Evolutionary conservation across 1,140 invertebrate genomes (phyloP).

Genomic region (Bombus soroeensis): DNA sequence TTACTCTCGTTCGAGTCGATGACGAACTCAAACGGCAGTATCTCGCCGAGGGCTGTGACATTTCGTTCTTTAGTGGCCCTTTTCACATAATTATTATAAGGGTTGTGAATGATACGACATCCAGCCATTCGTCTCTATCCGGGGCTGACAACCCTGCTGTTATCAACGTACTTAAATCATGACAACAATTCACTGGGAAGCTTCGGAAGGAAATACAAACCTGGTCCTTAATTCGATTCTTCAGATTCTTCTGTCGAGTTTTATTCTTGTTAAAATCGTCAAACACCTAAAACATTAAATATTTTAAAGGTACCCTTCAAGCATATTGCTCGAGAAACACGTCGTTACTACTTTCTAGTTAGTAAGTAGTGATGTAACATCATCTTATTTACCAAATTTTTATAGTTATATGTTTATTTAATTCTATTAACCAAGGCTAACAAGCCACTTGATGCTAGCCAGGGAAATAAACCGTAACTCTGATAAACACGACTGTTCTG

Average conservation of each 20-base stretch:
- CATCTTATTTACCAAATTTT: neutral
- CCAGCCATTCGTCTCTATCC: slow-evolving; percentile 38
- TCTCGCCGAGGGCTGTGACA: slow-evolving; percentile 18
- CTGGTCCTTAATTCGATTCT: neutral
- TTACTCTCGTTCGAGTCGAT: slow-evolving; percentile 35
- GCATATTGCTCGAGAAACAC: neutral
- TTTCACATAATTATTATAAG: slow-evolving; percentile 55
- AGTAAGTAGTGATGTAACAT: neutral
- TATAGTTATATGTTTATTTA: neutral
- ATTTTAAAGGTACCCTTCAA: neutral
- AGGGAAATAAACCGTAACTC: neutral
- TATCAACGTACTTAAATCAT: neutral
- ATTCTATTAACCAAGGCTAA: neutral
- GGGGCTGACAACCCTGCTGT: neutral
- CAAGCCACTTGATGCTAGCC: neutral
- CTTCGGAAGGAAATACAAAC: neutral
- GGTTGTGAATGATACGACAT: slow-evolving; percentile 56
- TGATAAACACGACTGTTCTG: slow-evolving; percentile 6
- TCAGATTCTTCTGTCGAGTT: too few species aligned
- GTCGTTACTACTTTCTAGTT: neutral
- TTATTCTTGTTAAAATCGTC: neutral
- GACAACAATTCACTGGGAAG: neutral
- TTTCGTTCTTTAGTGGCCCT: slow-evolving; percentile 37
- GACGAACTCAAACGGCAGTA: slow-evolving; percentile 28
- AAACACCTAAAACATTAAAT: neutral